Conservation (phyloP, 2,888 invertebrate genomes). For the Trachelus iudaicus region DNA sequence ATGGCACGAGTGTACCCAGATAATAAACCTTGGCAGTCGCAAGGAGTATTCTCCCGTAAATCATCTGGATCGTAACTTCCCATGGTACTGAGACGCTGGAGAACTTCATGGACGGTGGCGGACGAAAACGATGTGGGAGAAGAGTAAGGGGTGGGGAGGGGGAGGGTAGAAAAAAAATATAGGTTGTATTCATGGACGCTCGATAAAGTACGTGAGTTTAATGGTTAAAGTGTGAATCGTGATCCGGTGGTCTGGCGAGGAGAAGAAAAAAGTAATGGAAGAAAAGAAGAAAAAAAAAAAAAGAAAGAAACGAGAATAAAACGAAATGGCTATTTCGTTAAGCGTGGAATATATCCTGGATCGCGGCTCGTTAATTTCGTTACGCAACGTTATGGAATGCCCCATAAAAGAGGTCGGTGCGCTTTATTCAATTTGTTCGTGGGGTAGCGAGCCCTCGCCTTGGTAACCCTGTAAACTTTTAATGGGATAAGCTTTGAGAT, state of each 20-base stretch:
- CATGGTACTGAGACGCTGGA: background rate
- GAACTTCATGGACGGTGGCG: background rate
- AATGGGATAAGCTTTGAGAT: background rate
- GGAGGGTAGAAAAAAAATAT: background rate
- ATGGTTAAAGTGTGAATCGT: background rate
- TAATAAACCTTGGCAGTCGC: background rate
- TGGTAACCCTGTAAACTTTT: background rate
- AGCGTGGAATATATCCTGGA: background rate
- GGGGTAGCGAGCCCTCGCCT: background rate
- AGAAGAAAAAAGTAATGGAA: background rate
- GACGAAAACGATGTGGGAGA: background rate
- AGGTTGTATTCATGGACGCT: background rate
- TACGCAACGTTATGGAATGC: slow-evolving; percentile 14
- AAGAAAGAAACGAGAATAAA: background rate
- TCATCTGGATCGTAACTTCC: background rate
- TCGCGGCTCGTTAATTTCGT: slow-evolving; percentile 2
- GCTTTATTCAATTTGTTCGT: slow-evolving; percentile 31
- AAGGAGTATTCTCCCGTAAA: background rate
- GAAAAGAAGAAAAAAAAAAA: background rate
- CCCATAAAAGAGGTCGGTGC: slow-evolving; percentile 30
- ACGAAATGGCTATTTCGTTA: background rate
- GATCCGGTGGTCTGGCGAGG: background rate
- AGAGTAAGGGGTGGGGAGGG: background rate
- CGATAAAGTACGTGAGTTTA: background rate
- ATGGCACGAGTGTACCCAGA: slow-evolving; percentile 1